Evolutionary conservation across 2,888 invertebrate genomes (phyloP), one percentile per base, ranked within the genome.

Genomic region (Epinotia demarniana): DNA sequence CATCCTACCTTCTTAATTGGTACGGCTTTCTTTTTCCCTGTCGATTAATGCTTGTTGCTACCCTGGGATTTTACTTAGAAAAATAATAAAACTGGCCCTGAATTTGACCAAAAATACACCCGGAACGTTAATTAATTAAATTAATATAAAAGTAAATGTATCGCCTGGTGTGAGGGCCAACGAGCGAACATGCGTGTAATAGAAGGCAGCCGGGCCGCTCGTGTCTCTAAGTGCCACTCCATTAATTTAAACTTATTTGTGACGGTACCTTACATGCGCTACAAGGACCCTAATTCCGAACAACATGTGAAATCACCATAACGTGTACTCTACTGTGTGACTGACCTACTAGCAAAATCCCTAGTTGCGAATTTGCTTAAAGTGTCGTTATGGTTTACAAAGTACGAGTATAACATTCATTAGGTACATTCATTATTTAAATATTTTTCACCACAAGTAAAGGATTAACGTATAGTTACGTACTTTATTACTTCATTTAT

Each of bases 181-280:
- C 86, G 86, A 80, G 86, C 84, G 86, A 85, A 86, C 84, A 86
- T 80, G 81, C 82, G 79, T 84, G 86, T 88, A 87, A 88, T 85
- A 81, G 85, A 86, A 85, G 86, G 84, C 84, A 85, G 84, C 87
- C 90, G 88, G 81, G 81, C 83, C 85, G 89, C 87, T 88, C 89
- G 85, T 89, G 90, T 91, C 92, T 90, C 92, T 82, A 89, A 91
- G 90, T 91, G 88, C 90, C 92, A 88, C 93, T 94, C 92, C 94
- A 93, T 94, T 94, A 94, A 94, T 94, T 94, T 93, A 93, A 94
- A 94, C 90, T 93, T 93, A 91, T 92, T 92, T 89, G 92, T 89
- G 86, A 84, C 88, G 83, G 85, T 86, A 67, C 63, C 88, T 88
- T 89, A 89, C 85, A 87, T 81, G 81, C 85, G 80, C 81, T 85